Conservation (phyloP, 2,797 vertebrate species). For the Artibeus lituratus region DNA sequence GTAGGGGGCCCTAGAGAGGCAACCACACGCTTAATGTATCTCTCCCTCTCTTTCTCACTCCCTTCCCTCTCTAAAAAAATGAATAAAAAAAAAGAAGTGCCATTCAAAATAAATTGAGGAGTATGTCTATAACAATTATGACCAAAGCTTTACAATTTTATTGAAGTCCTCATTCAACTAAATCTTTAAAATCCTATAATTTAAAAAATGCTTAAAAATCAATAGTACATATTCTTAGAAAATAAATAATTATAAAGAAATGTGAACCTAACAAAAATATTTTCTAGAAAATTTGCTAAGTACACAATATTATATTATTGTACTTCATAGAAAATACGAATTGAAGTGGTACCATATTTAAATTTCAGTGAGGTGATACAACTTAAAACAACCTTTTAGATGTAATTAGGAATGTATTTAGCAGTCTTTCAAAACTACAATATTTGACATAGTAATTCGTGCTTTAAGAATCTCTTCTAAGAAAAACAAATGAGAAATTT, state of each 20-base stretch:
- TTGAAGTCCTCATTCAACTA: background rate
- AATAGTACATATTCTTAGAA: background rate
- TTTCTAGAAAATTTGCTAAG: background rate
- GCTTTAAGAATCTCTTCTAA: background rate
- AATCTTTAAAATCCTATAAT: background rate
- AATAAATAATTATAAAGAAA: constrained; percentile 12
- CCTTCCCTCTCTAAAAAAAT: too few species aligned
- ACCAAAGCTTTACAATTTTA: constrained; percentile 4
- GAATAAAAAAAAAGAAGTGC: background rate
- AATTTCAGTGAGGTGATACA: background rate
- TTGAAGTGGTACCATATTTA: background rate
- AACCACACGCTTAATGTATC: too few species aligned
- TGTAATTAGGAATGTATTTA: constrained; percentile 5
- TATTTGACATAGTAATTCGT: background rate
- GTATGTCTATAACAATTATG: background rate
- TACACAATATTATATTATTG: background rate
- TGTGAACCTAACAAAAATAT: background rate
- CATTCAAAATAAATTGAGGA: background rate
- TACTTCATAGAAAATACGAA: background rate
- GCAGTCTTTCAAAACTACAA: background rate
- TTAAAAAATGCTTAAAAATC: background rate
- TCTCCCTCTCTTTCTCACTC: too few species aligned
- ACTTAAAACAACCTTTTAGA: background rate
- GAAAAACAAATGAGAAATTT: background rate
- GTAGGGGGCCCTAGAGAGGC: too few species aligned